Conservation (phyloP, 2,797 vertebrate genomes). For the Manis crassicaudata region DNA sequence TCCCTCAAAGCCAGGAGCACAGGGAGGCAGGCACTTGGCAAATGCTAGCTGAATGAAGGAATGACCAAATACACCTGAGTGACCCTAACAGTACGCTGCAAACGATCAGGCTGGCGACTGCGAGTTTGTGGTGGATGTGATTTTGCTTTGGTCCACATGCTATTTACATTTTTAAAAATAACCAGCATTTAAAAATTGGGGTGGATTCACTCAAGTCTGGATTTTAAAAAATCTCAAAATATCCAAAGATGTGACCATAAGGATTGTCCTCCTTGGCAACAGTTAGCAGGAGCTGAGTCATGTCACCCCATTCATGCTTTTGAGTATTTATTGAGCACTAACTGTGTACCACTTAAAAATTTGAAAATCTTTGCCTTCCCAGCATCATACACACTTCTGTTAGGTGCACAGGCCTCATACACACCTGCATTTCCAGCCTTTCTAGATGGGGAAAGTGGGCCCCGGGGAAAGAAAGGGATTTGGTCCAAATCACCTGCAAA, state of each 20-base stretch:
- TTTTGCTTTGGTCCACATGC: not conserved
- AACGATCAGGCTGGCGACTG: not conserved
- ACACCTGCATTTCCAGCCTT: not conserved
- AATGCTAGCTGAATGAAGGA: not conserved
- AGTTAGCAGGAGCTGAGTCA: not conserved
- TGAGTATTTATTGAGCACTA: not conserved
- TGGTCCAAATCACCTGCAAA: not conserved
- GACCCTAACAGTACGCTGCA: not conserved
- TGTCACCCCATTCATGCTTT: not conserved
- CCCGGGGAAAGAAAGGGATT: not conserved
- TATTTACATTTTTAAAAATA: not conserved
- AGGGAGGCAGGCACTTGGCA: not conserved
- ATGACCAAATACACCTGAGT: not conserved
- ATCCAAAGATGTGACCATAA: not conserved
- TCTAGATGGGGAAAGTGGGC: not conserved
- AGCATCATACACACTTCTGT: fast-evolving
- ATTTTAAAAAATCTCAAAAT: not conserved
- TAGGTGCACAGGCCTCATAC: not conserved
- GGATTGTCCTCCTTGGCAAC: not conserved
- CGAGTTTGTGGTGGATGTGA: not conserved
- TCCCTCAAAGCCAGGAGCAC: not conserved
- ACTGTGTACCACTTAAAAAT: not conserved
- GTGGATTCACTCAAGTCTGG: not conserved
- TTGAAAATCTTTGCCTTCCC: not conserved
- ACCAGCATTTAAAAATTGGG: not conserved